phyloP scores from a whole-genome alignment of 2,113 vertebrate species.

The Elaphurus davidianus region DNA sequence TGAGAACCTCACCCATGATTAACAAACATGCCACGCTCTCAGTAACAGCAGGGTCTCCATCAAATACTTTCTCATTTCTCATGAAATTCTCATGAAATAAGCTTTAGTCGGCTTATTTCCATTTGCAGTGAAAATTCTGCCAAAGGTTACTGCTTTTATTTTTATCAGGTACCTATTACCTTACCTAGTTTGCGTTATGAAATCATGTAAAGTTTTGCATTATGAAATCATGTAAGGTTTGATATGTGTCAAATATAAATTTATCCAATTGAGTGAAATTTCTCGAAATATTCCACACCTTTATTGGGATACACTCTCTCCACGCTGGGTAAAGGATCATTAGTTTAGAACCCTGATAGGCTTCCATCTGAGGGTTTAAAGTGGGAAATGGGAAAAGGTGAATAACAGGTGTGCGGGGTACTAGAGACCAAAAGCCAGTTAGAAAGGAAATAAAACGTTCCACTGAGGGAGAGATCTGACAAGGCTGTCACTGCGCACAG shows the following conservation, averaged over 20 bases:
- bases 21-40: not conserved
- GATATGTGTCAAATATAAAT: not conserved
- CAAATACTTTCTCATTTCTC: not conserved
- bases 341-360: not conserved
- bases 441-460: not conserved
- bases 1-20: not conserved
- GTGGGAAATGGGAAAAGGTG: not conserved
- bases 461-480: not conserved
- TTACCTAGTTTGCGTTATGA: not conserved
- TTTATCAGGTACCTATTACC: not conserved
- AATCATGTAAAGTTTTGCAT: not conserved
- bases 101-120: not conserved
- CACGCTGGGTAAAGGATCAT: not conserved
- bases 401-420: fast-evolving
- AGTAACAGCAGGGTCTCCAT: not conserved
- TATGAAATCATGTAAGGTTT: not conserved
- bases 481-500: not conserved
- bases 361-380: not conserved
- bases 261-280: not conserved
- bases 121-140: not conserved
- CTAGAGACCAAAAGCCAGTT: not conserved
- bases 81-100: not conserved
- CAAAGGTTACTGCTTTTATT: not conserved
- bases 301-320: not conserved
- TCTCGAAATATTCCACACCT: not conserved